Percentiles rank a stretch among this genome's conserved stretches.
Conservation (phyloP, 2,113 vertebrate species). For the Pseudorasbora parva region DNA sequence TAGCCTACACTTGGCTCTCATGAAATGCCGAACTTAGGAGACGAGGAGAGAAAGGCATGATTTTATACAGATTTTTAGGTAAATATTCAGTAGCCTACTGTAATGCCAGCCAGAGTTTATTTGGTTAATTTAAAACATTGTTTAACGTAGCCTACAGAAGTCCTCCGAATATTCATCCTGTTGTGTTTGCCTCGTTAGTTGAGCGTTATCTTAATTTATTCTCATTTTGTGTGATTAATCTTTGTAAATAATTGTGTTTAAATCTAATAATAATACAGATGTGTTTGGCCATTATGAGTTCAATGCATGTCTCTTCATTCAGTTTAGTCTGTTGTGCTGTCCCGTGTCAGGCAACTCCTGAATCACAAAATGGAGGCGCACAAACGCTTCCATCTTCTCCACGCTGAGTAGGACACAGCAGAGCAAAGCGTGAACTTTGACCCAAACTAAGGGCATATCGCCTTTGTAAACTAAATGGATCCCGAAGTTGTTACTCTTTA, state of each 20-base stretch:
- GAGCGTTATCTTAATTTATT: background rate
- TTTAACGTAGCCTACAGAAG: background rate
- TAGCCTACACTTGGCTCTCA: background rate
- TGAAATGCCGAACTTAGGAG: conserved; percentile 46
- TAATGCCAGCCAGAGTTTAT: background rate
- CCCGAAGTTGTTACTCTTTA: conserved; percentile 47
- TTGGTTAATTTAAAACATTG: background rate
- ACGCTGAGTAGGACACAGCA: conserved; percentile 43
- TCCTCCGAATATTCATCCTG: background rate
- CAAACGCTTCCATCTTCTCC: conserved; percentile 54
- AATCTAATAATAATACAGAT: background rate
- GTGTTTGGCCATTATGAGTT: background rate
- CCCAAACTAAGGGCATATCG: conserved; percentile 51
- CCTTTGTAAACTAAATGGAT: conserved; percentile 52
- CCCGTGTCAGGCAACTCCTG: conserved; percentile 5
- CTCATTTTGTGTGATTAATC: background rate
- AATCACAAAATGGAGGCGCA: conserved; percentile 66
- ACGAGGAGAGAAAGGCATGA: background rate
- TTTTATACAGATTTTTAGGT: conserved; percentile 31
- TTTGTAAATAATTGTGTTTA: background rate
- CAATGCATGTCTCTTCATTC: background rate
- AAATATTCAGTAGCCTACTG: conserved; percentile 3
- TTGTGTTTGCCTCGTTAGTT: background rate
- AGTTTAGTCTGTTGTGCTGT: background rate
- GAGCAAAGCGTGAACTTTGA: conserved; percentile 63